Percentiles rank a stretch among this genome's conserved stretches.
Conservation (phyloP, 2,113 vertebrate genomes). For the Spea multiplicata region DNA sequence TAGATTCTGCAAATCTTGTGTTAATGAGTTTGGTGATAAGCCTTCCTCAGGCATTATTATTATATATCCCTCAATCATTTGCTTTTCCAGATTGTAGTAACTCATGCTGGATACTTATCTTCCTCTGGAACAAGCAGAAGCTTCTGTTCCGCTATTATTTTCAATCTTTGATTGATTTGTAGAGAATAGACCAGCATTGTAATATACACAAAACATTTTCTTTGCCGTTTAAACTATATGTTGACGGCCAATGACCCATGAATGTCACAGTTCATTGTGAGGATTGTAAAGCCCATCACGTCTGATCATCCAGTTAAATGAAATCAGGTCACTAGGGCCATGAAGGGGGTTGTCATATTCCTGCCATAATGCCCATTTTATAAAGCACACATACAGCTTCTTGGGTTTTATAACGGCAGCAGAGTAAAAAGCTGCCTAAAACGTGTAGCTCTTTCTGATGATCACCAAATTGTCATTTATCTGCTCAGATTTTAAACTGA, state of each 20-base stretch:
- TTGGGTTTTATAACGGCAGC: too few relatives aligned
- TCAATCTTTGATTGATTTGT: background rate
- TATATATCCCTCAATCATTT: too few relatives aligned
- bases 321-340: background rate
- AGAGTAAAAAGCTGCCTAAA: too few relatives aligned
- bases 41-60: too few relatives aligned
- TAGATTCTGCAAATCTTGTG: too few relatives aligned
- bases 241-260: constrained; percentile 13
- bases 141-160: background rate
- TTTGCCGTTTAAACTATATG: background rate
- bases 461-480: too few relatives aligned
- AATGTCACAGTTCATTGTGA: constrained; percentile 17
- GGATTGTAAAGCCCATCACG: constrained; percentile 16
- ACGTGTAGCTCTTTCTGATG: too few relatives aligned
- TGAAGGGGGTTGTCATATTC: constrained; percentile 9
- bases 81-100: background rate
- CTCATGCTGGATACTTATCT: background rate
- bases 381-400: too few relatives aligned
- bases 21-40: too few relatives aligned
- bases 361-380: background rate
- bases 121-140: background rate
- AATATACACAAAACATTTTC: background rate
- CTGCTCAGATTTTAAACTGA: too few relatives aligned
- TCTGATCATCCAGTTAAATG: constrained; percentile 30
- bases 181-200: too few relatives aligned